Evolutionary conservation across 2,797 vertebrate genomes (phyloP).

Genomic region (Anas capensis): DNA sequence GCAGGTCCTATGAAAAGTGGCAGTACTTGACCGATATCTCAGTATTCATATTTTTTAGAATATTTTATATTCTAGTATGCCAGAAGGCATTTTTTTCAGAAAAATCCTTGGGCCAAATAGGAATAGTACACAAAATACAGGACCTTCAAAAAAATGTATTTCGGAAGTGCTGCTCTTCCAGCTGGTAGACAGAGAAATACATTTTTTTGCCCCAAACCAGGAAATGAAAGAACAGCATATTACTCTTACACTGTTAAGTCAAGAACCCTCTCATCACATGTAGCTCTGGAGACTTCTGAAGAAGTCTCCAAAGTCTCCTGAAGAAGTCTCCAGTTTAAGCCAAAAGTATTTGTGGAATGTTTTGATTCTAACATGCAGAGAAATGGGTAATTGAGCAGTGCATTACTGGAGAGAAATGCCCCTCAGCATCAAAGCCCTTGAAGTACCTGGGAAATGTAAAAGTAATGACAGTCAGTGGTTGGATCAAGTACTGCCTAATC

Average conservation of each 20-base stretch:
- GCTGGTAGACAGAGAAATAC: neutral
- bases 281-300: neutral
- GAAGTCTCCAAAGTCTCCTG: neutral
- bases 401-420: neutral
- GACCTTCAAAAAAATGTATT: neutral
- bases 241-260: neutral
- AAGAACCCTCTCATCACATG: neutral
- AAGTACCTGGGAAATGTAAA: neutral
- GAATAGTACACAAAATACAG: neutral
- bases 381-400: neutral
- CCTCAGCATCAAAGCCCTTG: neutral
- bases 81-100: neutral
- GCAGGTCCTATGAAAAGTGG: neutral
- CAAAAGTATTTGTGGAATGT: neutral
- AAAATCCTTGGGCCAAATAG: neutral
- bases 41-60: neutral
- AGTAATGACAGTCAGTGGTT: neutral
- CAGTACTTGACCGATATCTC: neutral
- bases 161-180: neutral
- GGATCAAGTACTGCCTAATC: neutral
- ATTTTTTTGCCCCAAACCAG: neutral
- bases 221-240: neutral
- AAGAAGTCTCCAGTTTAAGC: neutral
- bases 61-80: neutral
- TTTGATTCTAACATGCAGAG: neutral